These are phyloP conservation scores for Cyanistes caeruleus DNA, from an alignment of 2,113 vertebrate species.

Conservation along the genomic window DNA sequence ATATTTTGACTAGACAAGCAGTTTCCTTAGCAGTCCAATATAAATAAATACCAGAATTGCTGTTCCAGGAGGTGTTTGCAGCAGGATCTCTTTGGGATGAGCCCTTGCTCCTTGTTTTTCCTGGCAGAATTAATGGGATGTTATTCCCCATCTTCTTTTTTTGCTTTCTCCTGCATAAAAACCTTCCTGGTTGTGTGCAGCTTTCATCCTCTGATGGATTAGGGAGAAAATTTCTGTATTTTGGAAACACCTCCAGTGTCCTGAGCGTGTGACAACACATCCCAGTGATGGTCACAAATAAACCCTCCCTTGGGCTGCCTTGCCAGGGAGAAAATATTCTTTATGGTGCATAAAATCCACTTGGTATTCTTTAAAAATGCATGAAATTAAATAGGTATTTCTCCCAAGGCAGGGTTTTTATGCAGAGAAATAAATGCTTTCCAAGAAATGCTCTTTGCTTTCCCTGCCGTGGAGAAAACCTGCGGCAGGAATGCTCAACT, in stretches of 20 bases:
- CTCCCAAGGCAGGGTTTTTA: background rate
- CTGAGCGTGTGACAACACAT: background rate
- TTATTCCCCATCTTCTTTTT: background rate
- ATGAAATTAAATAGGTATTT: background rate
- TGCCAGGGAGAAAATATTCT: background rate
- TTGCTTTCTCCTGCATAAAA: background rate
- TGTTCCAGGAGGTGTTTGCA: background rate
- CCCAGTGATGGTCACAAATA: background rate
- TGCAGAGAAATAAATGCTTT: background rate
- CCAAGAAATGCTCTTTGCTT: background rate
- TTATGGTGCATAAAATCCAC: background rate
- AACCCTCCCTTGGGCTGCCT: background rate
- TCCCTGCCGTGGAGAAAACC: background rate
- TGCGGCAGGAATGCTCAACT: background rate
- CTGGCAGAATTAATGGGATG: background rate
- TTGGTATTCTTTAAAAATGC: background rate
- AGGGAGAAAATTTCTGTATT: background rate
- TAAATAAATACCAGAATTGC: background rate
- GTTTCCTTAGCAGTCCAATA: background rate
- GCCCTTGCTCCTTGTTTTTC: background rate
- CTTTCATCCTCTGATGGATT: background rate
- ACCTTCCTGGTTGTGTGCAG: background rate
- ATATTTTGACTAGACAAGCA: background rate
- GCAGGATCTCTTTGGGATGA: background rate
- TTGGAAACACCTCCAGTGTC: background rate